phyloP scores from a whole-genome alignment of 2,888 invertebrate species.

The Pammene aurita region DNA sequence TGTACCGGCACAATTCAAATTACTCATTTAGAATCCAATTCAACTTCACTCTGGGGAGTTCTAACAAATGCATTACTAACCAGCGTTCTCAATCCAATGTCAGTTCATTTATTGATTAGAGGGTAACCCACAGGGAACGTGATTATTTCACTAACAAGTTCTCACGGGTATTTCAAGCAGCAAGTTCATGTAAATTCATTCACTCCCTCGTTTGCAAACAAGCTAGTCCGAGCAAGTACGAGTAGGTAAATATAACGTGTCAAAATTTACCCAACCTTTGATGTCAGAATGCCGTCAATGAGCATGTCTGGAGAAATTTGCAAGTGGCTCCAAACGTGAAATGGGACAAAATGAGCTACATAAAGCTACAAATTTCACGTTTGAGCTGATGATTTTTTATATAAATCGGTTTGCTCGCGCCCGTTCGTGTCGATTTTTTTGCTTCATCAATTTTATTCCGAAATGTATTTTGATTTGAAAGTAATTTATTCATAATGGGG shows the following conservation, averaged over 20 bases:
- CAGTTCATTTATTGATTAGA: background rate
- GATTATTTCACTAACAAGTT: background rate
- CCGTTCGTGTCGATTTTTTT: conserved; percentile 3
- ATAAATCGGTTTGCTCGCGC: conserved; percentile 23
- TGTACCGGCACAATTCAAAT: too few relatives aligned
- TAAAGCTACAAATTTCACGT: conserved; percentile 30
- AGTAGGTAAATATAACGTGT: conserved; percentile 25
- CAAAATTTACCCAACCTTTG: conserved; percentile 36
- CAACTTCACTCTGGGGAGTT: too few relatives aligned
- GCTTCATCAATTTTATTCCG: conserved; percentile 6
- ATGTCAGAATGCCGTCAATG: conserved; percentile 32
- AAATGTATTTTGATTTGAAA: background rate
- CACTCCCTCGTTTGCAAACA: conserved; percentile 24
- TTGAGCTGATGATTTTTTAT: conserved; percentile 31
- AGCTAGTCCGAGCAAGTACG: conserved; percentile 9
- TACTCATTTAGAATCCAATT: too few relatives aligned
- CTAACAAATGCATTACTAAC: too few relatives aligned
- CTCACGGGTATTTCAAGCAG: background rate
- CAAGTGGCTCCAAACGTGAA: conserved; percentile 30
- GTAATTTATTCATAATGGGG: too few relatives aligned
- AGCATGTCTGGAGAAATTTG: conserved; percentile 30
- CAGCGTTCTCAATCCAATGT: too few relatives aligned
- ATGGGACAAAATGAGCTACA: conserved; percentile 35
- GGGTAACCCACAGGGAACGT: background rate
- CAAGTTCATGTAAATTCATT: conserved; percentile 19